Conservation (phyloP, 2,888 invertebrate species). For the Aplocera efformata region DNA sequence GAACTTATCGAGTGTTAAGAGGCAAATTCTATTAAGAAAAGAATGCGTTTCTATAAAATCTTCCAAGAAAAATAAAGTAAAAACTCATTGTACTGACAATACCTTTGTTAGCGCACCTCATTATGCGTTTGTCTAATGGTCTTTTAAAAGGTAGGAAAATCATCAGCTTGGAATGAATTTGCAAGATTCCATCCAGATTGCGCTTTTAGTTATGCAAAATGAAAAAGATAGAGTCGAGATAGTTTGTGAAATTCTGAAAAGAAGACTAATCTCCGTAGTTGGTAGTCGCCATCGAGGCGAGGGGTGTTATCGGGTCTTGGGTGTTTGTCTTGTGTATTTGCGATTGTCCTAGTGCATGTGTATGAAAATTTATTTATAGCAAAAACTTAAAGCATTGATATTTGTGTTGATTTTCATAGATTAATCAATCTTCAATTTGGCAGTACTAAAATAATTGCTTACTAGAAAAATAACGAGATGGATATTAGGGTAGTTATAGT, state of each 20-base stretch:
- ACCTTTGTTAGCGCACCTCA: slow-evolving; percentile 27
- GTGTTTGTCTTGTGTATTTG: too few species aligned
- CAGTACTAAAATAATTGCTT: too few species aligned
- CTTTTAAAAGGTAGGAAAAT: slow-evolving; percentile 23
- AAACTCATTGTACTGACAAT: slow-evolving; percentile 24
- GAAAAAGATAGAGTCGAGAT: slow-evolving; percentile 3
- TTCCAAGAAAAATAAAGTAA: slow-evolving; percentile 20
- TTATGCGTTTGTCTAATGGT: slow-evolving; percentile 28
- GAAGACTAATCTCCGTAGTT: too few species aligned
- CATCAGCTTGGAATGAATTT: slow-evolving; percentile 19
- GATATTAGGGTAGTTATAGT: too few species aligned
- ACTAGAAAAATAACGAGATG: too few species aligned
- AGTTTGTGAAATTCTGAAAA: slow-evolving; percentile 3
- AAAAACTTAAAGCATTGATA: too few species aligned
- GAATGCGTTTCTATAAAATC: slow-evolving; percentile 24
- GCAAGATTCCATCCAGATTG: slow-evolving; percentile 15
- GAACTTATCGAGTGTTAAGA: slow-evolving; percentile 28
- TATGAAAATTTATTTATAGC: too few species aligned
- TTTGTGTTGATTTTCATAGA: slow-evolving; percentile 1
- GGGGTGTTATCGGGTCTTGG: too few species aligned
- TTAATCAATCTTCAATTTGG: slow-evolving; percentile 4
- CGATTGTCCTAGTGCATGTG: too few species aligned
- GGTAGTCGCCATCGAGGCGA: too few species aligned
- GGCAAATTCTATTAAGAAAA: slow-evolving; percentile 28
- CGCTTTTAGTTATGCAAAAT: slow-evolving; percentile 17